Conservation (phyloP, 2,113 vertebrate species). For the Ovis aries region ARS-UI_Ramb_v3.0 NC_056072.1:6884501-6885000, state of each 20-base stretch:
- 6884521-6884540: constrained; percentile 92
- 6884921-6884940: background rate
- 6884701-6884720: rapidly evolving
- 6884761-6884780: background rate
- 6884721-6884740: background rate
- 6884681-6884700: rapidly evolving
- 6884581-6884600: constrained; percentile 88
- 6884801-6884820: background rate
- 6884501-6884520: constrained; percentile 78
- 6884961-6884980: background rate
- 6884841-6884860: background rate
- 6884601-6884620: constrained; percentile 62
- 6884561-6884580: constrained; percentile 91
- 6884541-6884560: constrained; percentile 89
- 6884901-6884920: background rate
- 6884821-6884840: background rate
- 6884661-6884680: background rate
- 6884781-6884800: background rate
- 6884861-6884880: background rate
- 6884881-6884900: background rate
- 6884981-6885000: background rate
- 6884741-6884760: background rate
- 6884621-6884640: background rate
- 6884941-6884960: background rate
- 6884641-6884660: background rate